phyloP scores from a whole-genome alignment of 2,888 invertebrate genomes.

The Drosophila meridiana region DNA sequence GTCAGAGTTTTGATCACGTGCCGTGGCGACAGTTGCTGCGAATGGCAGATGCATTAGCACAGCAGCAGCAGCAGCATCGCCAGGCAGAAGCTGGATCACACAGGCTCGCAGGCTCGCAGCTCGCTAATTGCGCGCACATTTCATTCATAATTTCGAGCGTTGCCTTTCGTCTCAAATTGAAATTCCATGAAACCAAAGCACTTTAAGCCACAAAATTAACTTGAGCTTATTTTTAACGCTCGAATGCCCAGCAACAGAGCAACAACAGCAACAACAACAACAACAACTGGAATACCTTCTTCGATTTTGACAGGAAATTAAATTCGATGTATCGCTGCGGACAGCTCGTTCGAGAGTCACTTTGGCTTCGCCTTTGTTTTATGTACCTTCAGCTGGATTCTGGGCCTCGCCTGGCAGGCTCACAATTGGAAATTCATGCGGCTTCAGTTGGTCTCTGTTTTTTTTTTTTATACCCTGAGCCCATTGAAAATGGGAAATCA shows the following conservation, averaged over 20 bases:
- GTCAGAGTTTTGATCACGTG: constrained; percentile 74
- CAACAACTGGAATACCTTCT: constrained; percentile 34
- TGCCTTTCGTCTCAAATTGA: constrained; percentile 47
- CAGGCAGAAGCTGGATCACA: neutral
- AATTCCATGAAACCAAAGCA: constrained; percentile 62
- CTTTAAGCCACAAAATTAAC: constrained; percentile 79
- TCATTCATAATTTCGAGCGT: constrained; percentile 61
- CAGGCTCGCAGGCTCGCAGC: neutral
- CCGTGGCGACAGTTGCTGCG: constrained; percentile 77
- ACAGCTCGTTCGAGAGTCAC: constrained; percentile 40
- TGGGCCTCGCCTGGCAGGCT: constrained; percentile 38
- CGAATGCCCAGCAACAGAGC: constrained; percentile 53
- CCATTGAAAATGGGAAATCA: too few species aligned
- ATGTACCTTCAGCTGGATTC: constrained; percentile 42
- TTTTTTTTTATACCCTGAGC: too few species aligned
- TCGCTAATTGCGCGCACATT: constrained; percentile 68
- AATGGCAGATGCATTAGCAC: constrained; percentile 46
- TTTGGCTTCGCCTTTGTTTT: constrained; percentile 67
- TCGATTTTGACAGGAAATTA: constrained; percentile 83
- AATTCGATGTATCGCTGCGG: constrained; percentile 77
- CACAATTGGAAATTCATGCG: constrained; percentile 74
- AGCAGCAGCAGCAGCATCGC: neutral
- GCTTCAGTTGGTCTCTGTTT: constrained; percentile 60
- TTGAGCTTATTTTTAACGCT: constrained; percentile 72
- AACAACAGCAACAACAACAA: constrained; percentile 34